Evolutionary conservation across 1,140 invertebrate species (phyloP).

Genomic region (Ylistrum balloti): DNA sequence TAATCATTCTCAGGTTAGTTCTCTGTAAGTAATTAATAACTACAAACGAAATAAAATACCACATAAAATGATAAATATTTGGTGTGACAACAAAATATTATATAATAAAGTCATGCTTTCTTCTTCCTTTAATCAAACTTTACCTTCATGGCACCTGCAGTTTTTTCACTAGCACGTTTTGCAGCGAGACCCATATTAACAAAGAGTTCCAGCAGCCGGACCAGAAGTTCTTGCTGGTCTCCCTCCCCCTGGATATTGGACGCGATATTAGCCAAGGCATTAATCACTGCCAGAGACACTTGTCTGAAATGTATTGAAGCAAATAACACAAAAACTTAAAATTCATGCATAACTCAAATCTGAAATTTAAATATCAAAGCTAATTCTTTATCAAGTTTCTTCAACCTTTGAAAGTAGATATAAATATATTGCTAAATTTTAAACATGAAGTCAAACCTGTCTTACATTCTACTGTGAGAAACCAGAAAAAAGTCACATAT

Average conservation of each 20-base stretch:
- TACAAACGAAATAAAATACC: background rate
- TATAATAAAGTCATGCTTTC: background rate
- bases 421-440: too few relatives aligned
- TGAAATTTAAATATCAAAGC: too few relatives aligned
- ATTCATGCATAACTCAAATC: too few relatives aligned
- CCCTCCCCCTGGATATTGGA: conserved; percentile 94
- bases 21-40: background rate
- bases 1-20: background rate
- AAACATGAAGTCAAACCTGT: too few relatives aligned
- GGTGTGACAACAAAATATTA: background rate
- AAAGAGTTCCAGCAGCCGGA: conserved; percentile 95
- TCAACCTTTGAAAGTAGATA: too few relatives aligned
- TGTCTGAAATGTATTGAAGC: conserved; percentile 87
- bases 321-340: too few relatives aligned
- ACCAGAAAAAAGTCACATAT: too few relatives aligned
- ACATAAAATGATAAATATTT: background rate
- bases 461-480: too few relatives aligned
- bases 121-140: background rate
- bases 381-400: too few relatives aligned
- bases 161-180: conserved; percentile 95
- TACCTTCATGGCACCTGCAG: conserved; percentile 87
- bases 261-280: conserved; percentile 89
- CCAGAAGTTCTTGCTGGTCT: conserved; percentile 93
- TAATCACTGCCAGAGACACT: conserved; percentile 95
- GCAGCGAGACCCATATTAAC: conserved; percentile 98